Conservation (phyloP, 2,113 vertebrate genomes). For the Astatoreochromis straeleni region DNA sequence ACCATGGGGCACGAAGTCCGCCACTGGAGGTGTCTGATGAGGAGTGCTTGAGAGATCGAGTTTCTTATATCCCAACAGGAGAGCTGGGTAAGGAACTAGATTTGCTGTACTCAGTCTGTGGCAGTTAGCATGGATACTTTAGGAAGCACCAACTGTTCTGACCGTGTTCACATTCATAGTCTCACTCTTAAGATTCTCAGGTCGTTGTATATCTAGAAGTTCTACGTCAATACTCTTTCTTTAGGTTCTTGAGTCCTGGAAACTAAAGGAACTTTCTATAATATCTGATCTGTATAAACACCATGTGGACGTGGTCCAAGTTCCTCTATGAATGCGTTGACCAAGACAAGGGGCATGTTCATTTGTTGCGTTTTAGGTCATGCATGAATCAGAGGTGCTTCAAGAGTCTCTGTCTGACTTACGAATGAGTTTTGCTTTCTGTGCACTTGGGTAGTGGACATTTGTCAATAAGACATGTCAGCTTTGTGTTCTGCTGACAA, state of each 20-base stretch:
- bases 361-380: background rate
- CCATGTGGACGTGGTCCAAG: background rate
- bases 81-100: constrained; percentile 76
- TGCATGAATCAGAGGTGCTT: background rate
- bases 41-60: constrained; percentile 82
- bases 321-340: background rate
- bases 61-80: constrained; percentile 75
- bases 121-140: background rate
- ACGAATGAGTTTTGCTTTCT: background rate
- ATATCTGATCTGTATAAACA: background rate
- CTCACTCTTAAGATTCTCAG: background rate
- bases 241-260: background rate
- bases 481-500: constrained; percentile 32
- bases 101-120: background rate
- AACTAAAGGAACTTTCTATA: background rate
- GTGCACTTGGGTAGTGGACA: background rate
- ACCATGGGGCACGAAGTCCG: constrained; percentile 83
- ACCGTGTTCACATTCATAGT: background rate
- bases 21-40: constrained; percentile 94
- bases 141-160: background rate
- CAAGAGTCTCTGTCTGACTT: background rate
- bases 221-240: background rate
- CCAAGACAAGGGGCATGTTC: background rate
- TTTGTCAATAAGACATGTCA: background rate
- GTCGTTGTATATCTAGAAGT: background rate